These are phyloP conservation scores for Datnioides undecimradiatus DNA, from an alignment of 2,113 vertebrate species.

Conservation along the genomic window DNA sequence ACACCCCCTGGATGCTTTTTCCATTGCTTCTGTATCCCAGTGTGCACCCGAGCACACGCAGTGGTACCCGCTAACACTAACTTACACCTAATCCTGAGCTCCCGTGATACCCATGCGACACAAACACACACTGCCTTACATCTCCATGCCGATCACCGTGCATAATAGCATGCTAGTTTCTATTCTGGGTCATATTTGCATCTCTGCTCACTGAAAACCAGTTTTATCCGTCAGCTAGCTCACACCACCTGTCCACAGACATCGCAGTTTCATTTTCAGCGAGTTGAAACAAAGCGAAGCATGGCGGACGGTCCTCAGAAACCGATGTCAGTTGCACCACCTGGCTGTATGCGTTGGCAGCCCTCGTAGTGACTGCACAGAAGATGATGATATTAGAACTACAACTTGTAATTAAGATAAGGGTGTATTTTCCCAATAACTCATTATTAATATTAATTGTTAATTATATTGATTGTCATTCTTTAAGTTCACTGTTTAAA, in stretches of 20 bases:
- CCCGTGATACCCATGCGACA: too few species aligned
- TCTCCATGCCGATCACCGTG: slow-evolving; percentile 5
- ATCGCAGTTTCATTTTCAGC: neutral
- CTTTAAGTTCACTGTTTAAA: neutral
- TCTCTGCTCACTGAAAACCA: slow-evolving; percentile 19
- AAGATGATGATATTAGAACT: neutral
- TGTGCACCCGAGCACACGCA: neutral
- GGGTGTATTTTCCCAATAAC: neutral
- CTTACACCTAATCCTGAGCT: too few species aligned
- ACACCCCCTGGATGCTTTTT: slow-evolving; percentile 39
- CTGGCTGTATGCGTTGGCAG: neutral
- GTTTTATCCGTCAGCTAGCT: neutral
- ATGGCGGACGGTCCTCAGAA: too few species aligned
- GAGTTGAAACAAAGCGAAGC: too few species aligned
- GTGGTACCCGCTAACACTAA: neutral
- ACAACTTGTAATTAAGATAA: neutral
- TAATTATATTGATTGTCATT: too few species aligned
- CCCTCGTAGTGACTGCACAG: neutral
- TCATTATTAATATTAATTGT: too few species aligned
- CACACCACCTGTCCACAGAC: neutral
- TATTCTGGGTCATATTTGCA: slow-evolving; percentile 43
- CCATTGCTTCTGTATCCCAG: slow-evolving; percentile 7
- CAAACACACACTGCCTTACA: slow-evolving; percentile 5
- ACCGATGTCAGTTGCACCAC: neutral
- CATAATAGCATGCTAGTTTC: neutral